A percentile compares a stretch with the other conserved stretches of the same genome.
Evolutionary conservation across 2,888 invertebrate species (phyloP).

Genomic region (Atethmia centrago): DNA sequence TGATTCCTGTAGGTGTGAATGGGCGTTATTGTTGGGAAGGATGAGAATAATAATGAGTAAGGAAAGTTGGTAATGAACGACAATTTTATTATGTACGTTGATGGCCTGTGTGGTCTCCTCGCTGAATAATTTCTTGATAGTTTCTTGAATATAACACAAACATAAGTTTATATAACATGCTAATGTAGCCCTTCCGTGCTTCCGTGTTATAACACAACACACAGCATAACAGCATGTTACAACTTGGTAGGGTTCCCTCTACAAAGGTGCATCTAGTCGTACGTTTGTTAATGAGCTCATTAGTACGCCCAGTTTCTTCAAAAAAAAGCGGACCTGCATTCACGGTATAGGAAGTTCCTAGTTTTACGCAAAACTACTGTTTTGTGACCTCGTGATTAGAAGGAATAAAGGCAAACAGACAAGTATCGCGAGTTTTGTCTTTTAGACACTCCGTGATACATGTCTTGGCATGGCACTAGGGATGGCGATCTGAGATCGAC

Average conservation of each 20-base stretch:
- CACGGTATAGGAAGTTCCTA: background rate
- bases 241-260: conserved; percentile 35
- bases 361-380: conserved; percentile 34
- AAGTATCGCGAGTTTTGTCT: background rate
- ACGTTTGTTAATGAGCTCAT: conserved; percentile 60
- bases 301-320: conserved; percentile 39
- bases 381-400: conserved; percentile 5
- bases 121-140: conserved; percentile 8
- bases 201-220: background rate
- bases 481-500: too few relatives aligned
- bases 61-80: conserved; percentile 43
- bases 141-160: background rate
- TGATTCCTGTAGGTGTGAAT: conserved; percentile 62
- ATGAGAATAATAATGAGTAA: conserved; percentile 56
- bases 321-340: conserved; percentile 46
- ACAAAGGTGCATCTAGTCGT: conserved; percentile 55
- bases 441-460: background rate
- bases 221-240: conserved; percentile 31
- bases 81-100: conserved; percentile 20
- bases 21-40: conserved; percentile 40
- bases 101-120: conserved; percentile 26
- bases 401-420: background rate
- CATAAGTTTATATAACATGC: background rate
- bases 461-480: background rate
- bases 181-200: background rate